These are phyloP conservation scores for Regulus satrapa DNA, from an alignment of 2,113 vertebrate genomes.

Conservation along the genomic window DNA sequence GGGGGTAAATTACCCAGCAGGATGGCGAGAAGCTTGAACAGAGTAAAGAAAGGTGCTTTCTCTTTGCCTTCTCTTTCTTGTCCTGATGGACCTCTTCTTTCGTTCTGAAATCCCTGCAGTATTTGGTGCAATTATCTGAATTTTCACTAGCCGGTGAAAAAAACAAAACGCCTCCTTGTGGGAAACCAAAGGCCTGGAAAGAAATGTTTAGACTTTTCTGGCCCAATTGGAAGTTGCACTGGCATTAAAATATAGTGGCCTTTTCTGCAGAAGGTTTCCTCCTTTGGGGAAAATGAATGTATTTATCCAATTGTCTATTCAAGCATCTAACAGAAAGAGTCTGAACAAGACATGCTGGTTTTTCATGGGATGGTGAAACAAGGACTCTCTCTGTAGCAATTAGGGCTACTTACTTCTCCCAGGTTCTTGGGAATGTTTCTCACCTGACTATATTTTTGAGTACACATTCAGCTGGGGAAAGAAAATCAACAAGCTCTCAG, in stretches of 20 bases:
- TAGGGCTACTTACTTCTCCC: not conserved
- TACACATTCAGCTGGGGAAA: not conserved
- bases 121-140: not conserved
- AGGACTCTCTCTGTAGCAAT: not conserved
- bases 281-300: not conserved
- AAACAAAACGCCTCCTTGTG: fast-evolving
- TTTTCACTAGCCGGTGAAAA: not conserved
- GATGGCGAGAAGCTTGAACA: not conserved
- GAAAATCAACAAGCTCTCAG: not conserved
- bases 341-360: not conserved
- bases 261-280: not conserved
- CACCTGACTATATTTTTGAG: not conserved
- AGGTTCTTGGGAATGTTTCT: not conserved
- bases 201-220: not conserved
- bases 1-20: not conserved
- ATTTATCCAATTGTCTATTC: not conserved
- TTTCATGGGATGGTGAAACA: not conserved
- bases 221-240: not conserved
- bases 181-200: not conserved
- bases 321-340: not conserved
- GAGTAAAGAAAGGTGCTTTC: not conserved
- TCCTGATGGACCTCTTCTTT: not conserved
- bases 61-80: not conserved
- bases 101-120: not conserved
- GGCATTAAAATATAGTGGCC: not conserved